A percentile compares a stretch with the other conserved stretches of the same genome.
Evolutionary conservation across 2,888 invertebrate species (phyloP).

Genomic region (Clostera curtula): DNA sequence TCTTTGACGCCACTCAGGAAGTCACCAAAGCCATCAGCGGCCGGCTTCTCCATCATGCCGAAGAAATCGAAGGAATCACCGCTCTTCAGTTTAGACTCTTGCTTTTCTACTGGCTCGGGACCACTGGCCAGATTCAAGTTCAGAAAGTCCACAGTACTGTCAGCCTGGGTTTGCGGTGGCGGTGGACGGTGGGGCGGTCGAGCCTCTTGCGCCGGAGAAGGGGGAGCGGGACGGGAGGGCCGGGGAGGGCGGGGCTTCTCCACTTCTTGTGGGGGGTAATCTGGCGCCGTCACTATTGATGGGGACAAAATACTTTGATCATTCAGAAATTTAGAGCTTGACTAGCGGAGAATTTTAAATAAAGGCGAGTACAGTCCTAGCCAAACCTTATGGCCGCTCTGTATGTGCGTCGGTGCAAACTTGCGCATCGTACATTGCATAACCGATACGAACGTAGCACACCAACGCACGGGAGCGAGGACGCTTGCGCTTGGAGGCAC

Average conservation of each 20-base stretch:
- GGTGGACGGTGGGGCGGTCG: slow-evolving; percentile 12
- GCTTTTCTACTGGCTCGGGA: slow-evolving; percentile 9
- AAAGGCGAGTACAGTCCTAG: no score
- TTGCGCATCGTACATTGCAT: no score
- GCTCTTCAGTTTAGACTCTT: slow-evolving; percentile 43
- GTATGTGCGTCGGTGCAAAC: no score
- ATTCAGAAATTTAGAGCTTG: no score
- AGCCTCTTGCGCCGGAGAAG: slow-evolving; percentile 27
- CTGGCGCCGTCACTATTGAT: slow-evolving; percentile 50
- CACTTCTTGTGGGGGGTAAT: slow-evolving; percentile 36
- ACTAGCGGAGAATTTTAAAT: no score
- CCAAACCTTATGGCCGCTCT: no score
- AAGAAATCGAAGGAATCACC: slow-evolving; percentile 77
- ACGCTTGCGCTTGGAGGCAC: no score
- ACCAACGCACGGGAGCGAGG: no score
- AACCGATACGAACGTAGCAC: no score
- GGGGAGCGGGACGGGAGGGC: slow-evolving; percentile 27
- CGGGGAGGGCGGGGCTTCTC: slow-evolving; percentile 37
- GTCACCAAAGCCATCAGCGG: slow-evolving; percentile 62
- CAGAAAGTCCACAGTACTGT: slow-evolving; percentile 48
- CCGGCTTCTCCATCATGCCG: slow-evolving; percentile 72
- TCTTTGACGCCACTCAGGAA: slow-evolving; percentile 48
- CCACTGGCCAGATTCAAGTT: no score
- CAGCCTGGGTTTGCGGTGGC: slow-evolving; percentile 7
- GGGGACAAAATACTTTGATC: no score